Percentiles rank a stretch among this genome's conserved stretches.
phyloP scores from a whole-genome alignment of 2,888 invertebrate genomes.

The Pandemis heparana region DNA sequence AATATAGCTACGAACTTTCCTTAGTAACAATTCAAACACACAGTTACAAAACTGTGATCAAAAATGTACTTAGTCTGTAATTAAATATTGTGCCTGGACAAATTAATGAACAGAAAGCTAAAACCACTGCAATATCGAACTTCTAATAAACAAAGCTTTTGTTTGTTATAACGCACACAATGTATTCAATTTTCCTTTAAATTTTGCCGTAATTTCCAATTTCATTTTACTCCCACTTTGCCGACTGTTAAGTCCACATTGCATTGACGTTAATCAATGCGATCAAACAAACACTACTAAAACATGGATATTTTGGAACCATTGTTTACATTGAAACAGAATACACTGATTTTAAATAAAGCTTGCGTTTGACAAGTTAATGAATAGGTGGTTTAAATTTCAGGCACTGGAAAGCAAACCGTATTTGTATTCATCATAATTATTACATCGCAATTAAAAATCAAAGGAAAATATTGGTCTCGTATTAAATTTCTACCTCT shows the following conservation, averaged over 20 bases:
- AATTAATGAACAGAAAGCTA: background rate
- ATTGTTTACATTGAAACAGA: constrained; percentile 17
- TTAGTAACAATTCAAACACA: background rate
- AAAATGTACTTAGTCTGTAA: no score
- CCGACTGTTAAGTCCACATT: constrained; percentile 3
- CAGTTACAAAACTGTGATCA: no score
- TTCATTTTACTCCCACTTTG: background rate
- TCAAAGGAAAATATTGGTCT: background rate
- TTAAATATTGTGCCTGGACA: no score
- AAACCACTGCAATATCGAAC: background rate
- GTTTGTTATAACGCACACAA: background rate
- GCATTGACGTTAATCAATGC: constrained; percentile 14
- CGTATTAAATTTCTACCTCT: background rate
- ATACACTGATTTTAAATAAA: constrained; percentile 10
- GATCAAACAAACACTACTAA: constrained; percentile 25
- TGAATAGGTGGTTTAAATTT: constrained; percentile 10
- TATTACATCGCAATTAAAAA: background rate
- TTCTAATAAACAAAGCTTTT: background rate
- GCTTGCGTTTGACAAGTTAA: constrained; percentile 18
- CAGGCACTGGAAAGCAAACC: no score
- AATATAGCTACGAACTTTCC: background rate
- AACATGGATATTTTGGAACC: constrained; percentile 11
- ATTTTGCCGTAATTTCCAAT: background rate
- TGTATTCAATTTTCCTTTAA: background rate
- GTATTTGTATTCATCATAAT: background rate